A percentile compares a stretch with the other conserved stretches of the same genome.
Conservation (phyloP, 2,113 vertebrate genomes). For the Orthochromis malagaraziensis region DNA sequence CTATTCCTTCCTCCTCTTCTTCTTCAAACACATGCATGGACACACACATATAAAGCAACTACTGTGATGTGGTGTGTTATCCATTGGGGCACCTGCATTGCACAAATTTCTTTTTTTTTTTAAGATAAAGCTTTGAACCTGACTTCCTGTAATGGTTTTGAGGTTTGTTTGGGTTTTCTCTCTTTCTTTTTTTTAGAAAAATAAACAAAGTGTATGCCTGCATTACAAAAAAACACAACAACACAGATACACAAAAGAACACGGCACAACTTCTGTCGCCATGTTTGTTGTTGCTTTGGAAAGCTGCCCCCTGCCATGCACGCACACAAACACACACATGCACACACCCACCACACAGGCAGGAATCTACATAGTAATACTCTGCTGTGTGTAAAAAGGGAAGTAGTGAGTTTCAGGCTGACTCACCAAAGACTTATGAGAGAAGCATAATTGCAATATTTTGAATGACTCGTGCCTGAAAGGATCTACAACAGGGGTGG, state of each 20-base stretch:
- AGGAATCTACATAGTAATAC: neutral
- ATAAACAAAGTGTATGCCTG: neutral
- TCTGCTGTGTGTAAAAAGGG: neutral
- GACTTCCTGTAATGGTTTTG: neutral
- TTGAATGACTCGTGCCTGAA: rapidly evolving
- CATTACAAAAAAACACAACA: neutral
- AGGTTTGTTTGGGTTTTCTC: neutral
- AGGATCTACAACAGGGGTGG: neutral
- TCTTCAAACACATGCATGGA: neutral
- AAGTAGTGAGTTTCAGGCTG: neutral
- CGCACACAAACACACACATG: neutral
- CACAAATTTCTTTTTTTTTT: neutral
- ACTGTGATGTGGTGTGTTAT: neutral
- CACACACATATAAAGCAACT: neutral
- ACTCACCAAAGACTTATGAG: neutral
- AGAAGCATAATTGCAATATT: neutral
- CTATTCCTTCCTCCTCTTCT: neutral
- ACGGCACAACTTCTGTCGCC: neutral
- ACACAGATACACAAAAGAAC: neutral
- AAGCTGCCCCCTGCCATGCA: neutral
- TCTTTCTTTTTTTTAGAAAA: neutral
- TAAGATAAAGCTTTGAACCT: neutral
- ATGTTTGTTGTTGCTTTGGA: neutral
- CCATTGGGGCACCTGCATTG: neutral
- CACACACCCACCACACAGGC: neutral